Base-by-base conservation (phyloP, 2,113 vertebrate genomes). In the Arvicanthis niloticus region DNA sequence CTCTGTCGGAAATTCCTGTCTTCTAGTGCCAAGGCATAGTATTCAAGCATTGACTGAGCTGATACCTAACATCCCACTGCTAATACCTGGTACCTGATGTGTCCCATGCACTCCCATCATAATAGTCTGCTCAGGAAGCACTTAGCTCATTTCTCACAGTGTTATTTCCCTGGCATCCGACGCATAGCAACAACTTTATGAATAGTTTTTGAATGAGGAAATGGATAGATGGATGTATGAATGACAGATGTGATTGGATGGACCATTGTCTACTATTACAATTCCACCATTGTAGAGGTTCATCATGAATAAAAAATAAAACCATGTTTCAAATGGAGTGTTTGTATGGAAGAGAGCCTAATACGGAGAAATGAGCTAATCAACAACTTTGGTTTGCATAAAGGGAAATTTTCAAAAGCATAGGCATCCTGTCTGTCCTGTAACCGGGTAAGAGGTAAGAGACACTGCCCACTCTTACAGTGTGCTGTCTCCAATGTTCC, bases 361-460 rank as follows among this genome's bases (percentile, higher is more conserved):
- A 42, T 58, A 40, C 12, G 78, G 70, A 82, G 45, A 42, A 78
- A 58, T 75, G 75, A 96, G 17, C 31, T 92, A 60, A 73, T 65
- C 5, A 70, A 8, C 68, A 48, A 34, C 77, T 70, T 81, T 65
- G n/a, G 26, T 73, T 88, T 91, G 17, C 31, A 37, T 87, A 77
- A 93, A 91, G 81, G 26, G 95, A 87, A 68, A 84, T 90, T 88
- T 88, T 88, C 51, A 19, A 89, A 81, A 81, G 31, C 85, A n/a
- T 76, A 76, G 76, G 76, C 94, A 81, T 93, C n/a, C n/a, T 58
- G 16, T 58, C 89, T 58, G 24, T 53, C 82, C 67, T 37, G 45
- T 53, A 85, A 31, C 77, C 93, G 77, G 65, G 53, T 89, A 26
- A 88, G 68, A 84, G 13, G 3, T 76, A 40, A 40, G 70, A 75